These are phyloP conservation scores for Ctenomys sociabilis DNA, from an alignment of 2,113 vertebrate species.

Conservation along the genomic window DNA sequence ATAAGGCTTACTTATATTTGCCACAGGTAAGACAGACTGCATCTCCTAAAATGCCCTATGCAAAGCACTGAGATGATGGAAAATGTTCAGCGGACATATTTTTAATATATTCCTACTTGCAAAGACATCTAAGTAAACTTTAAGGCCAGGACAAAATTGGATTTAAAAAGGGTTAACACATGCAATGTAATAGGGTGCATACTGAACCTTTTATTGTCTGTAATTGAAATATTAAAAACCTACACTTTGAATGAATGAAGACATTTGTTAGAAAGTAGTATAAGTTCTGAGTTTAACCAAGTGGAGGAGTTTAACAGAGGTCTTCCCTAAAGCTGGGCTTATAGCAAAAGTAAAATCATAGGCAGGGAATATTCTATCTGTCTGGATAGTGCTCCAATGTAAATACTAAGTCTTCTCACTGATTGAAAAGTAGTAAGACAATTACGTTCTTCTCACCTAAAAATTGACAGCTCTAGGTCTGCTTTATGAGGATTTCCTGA, in stretches of 20 bases:
- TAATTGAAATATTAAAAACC: not conserved
- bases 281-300: not conserved
- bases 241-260: not conserved
- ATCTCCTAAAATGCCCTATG: not conserved
- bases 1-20: not conserved
- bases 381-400: not conserved
- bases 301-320: not conserved
- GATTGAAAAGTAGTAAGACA: not conserved
- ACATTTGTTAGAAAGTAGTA: not conserved
- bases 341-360: not conserved
- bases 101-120: not conserved
- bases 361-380: not conserved
- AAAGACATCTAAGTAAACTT: conserved; percentile 1
- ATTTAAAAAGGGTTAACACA: not conserved
- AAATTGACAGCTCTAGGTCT: not conserved
- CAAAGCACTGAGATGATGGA: not conserved
- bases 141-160: not conserved
- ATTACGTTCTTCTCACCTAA: not conserved
- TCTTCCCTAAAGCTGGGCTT: not conserved
- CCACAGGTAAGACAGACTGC: not conserved
- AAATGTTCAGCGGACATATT: not conserved
- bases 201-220: not conserved
- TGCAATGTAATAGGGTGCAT: not conserved
- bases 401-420: not conserved
- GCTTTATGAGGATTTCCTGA: not conserved